Evolutionary conservation across 1,140 invertebrate genomes (phyloP), one percentile per base, ranked within the genome.

Genomic region (Tenebrio molitor): DNA sequence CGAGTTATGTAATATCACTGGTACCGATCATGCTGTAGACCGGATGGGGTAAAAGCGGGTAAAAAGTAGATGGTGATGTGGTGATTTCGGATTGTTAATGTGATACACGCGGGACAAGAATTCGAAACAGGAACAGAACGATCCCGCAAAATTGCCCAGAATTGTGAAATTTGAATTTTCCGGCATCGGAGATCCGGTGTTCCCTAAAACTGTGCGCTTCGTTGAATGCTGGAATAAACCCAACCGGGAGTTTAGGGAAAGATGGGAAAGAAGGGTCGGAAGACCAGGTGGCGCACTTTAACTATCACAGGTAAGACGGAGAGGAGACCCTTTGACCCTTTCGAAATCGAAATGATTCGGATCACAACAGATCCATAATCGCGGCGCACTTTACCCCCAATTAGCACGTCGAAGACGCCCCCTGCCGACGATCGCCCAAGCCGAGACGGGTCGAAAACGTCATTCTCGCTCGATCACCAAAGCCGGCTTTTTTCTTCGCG

Each of bases 261-360:
- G 69, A 82, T 82, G 81, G 81, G 81, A 70, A 81, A 79, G 73
- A 80, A 77, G 74, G 76, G 75, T 42, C 77, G 80, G 67, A 82
- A 81, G 72, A 82, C 80, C 71, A 80, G 81, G 71, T 82, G 81
- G 81, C 78, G 81, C 64, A 74, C 81, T 53, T 70, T 82, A 58
- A 69, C 75, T 58, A 82, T 81, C 73, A 76, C 76, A 64, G 81
- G 81, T 82, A 73, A 77, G 19, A 21, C 15, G 46, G n/a, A 15
- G 14, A 46, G 5, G 5, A 4, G 42, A 46, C n/a, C 42, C 17
- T 16, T 46, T 34, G 42, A 44, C 34, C 29, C 46, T 17, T 69
- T n/a, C n/a, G n/a, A n/a, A n/a, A n/a, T n/a, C n/a, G n/a, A n/a
- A n/a, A 58, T 34, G 39, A 50, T 6, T 7, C 46, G 4, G 8